Base-by-base conservation (phyloP, 2,113 vertebrate species). In the Podiceps cristatus region DNA sequence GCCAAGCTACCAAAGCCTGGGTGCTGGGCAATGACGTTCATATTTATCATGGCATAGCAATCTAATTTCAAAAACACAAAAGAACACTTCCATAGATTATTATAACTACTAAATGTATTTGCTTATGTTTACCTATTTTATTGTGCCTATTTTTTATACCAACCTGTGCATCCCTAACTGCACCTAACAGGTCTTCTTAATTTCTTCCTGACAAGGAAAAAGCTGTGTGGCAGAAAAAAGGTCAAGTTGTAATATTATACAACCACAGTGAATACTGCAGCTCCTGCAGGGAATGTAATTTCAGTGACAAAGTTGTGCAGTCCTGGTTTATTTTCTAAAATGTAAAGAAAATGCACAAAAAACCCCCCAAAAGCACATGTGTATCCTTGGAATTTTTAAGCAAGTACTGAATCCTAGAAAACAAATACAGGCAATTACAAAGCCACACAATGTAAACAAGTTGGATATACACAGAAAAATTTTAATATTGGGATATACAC, bases 211-310 rank as follows among this genome's bases (percentile, higher is more conserved):
- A 72, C 40, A 88, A 86, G 45, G 9, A 15, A 86, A 62, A 93
- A 60, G 2, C 27, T 49, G 7, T 1, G 0, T 72, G 24, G 19
- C 11, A 78, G 40, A 45, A 79, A 98, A 96, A 96, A 95, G 79
- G 80, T 89, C 92, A 97, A 86, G 66, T 23, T 72, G 40, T 82
- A 83, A 49, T 74, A 96, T 73, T 96, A 79, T 44, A 64, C 64
- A 94, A 31, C 45, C 45, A 73, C 7, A 45, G 28, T 9, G 29
- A 69, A 69, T 20, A 73, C 11, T 62, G 45, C 27, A 87, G 82
- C n/a, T 68, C 44, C 31, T 58, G 40, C 16, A 82, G 37, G 69
- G 58, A 96, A 87, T 69, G 66, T 13, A 37, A 29, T 59, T 67
- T 82, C 53, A 73, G 45, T 25, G 45, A 72, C 11, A n/a, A 88